These are phyloP conservation scores for Cantharis lateralis DNA, from an alignment of 2,888 invertebrate species.

Conservation along the genomic window DNA sequence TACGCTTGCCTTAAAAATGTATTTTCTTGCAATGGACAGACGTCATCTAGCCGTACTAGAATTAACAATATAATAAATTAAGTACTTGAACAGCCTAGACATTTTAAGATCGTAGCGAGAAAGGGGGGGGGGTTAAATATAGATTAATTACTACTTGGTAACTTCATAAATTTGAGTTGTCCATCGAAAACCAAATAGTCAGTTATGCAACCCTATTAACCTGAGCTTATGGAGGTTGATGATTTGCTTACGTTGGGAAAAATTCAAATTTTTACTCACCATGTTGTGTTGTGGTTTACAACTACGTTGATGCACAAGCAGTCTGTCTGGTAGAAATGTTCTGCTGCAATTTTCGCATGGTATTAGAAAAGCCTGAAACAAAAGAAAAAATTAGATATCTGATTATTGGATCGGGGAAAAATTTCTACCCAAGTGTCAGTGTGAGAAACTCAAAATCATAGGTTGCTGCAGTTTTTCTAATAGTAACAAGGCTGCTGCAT, in stretches of 20 bases:
- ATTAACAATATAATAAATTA: no score
- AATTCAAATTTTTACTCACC: conserved; percentile 35
- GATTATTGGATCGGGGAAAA: background rate
- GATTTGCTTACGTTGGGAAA: background rate
- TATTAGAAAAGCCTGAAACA: conserved; percentile 58
- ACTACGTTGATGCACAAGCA: conserved; percentile 63
- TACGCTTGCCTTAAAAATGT: no score
- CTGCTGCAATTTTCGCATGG: conserved; percentile 70
- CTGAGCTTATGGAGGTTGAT: no score
- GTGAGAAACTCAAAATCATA: background rate
- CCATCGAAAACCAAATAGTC: no score
- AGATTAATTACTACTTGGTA: no score
- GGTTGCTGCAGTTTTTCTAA: background rate
- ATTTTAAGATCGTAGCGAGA: no score
- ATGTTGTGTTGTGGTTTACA: conserved; percentile 48
- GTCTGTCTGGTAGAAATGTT: conserved; percentile 70
- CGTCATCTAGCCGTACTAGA: no score
- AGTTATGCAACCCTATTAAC: no score
- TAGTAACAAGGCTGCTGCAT: background rate
- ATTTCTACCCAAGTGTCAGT: background rate
- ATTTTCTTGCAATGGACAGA: no score
- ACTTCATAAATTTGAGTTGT: no score
- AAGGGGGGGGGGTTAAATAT: no score
- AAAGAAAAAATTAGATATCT: background rate
- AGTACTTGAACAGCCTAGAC: no score